Evolutionary conservation across 2,888 invertebrate species (phyloP), one percentile per base, ranked within the genome.

Genomic region (Ochlodes sylvanus): DNA sequence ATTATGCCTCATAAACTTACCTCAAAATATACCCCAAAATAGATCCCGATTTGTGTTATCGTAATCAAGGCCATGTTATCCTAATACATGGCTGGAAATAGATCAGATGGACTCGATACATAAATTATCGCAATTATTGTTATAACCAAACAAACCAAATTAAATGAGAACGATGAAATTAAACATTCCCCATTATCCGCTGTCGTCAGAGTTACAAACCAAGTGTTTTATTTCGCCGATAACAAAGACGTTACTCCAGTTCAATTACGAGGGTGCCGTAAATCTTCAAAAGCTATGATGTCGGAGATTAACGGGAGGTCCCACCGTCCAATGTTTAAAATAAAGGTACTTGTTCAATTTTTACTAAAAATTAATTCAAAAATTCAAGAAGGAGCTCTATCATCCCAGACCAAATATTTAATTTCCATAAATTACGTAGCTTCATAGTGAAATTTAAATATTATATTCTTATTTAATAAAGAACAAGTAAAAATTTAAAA

Each of bases 171-270:
- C 10, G 17, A 17, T 9, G 47, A 47, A 50, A 12, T 50, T 50
- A 50, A 19, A 5, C 19, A 19, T 50, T 12, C 7, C 12, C 12
- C 19, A 19, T 50, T 12, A 19, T 0, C 12, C 12, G 27, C 38
- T 27, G 38, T 17, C 52, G 17, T 58, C 47, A 17, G 15, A 27
- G 47, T 19, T 44, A 41, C 50, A 58, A 67, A 67, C 54, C 55
- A 70, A 64, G 50, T 58, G 52, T 65, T 65, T 65, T 65, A 65
- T 65, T 66, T 73, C 56, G 52, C 61, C 60, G 70, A 68, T 72
- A 68, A 69, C 67, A 70, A 69, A 67, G 69, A 68, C 67, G 67
- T 71, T 71, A 72, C 72, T 73, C 66, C 60, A 68, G 70, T 73
- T 60, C 70, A 72, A 70, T 74, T 74, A 72, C 68, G 66, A 19